phyloP scores from a whole-genome alignment of 2,888 invertebrate species.

The Sesamia inferens region DNA sequence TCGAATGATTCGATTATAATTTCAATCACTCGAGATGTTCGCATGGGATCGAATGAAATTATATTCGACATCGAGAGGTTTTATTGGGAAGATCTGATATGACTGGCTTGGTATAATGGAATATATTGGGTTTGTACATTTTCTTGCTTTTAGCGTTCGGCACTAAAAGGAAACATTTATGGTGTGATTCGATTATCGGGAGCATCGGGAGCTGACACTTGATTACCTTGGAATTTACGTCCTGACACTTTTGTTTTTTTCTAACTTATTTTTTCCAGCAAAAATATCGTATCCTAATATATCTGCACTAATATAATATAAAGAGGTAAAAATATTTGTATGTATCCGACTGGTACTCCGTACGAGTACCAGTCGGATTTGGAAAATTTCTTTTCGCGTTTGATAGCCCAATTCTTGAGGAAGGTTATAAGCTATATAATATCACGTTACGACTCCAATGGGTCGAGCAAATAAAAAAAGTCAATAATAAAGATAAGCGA shows the following conservation, averaged over 20 bases:
- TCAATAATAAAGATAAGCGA: no score
- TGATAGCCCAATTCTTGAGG: no score
- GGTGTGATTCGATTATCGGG: constrained; percentile 47
- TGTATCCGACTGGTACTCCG: no score
- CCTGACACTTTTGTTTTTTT: constrained; percentile 2
- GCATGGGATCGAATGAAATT: constrained; percentile 33
- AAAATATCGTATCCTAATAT: not conserved
- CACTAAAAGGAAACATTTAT: constrained; percentile 43
- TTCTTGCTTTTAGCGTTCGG: constrained; percentile 24
- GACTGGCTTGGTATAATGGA: constrained; percentile 3
- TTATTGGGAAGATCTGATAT: constrained; percentile 49
- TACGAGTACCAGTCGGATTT: no score
- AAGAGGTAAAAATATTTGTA: no score
- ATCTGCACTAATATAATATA: not conserved
- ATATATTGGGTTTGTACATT: constrained; percentile 36
- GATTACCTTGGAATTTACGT: constrained; percentile 12
- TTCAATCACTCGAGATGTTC: constrained; percentile 27
- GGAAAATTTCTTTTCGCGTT: no score
- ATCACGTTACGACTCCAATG: no score
- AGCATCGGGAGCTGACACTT: constrained; percentile 8
- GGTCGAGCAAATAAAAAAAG: no score
- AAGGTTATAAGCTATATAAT: no score
- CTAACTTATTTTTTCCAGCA: not conserved
- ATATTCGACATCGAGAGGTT: constrained; percentile 30
- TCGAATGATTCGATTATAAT: constrained; percentile 33